Conservation (phyloP, 2,113 vertebrate genomes). For the Cariama cristata region DNA sequence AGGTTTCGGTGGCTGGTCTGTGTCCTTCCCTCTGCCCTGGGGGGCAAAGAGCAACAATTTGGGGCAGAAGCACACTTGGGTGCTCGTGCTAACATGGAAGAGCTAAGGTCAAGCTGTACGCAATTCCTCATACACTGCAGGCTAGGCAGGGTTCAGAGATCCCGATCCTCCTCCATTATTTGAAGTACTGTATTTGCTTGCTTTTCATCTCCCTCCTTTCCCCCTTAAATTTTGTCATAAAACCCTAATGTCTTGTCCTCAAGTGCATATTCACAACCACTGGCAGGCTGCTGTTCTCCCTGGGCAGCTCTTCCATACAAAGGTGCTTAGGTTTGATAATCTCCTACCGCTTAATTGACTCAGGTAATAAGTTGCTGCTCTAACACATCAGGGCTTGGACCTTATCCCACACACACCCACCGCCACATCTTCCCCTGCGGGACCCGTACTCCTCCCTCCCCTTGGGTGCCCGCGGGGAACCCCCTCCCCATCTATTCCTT, state of each 20-base stretch:
- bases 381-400: not conserved
- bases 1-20: not conserved
- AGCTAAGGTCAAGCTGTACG: not conserved
- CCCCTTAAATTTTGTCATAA: not conserved
- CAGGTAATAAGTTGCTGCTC: not conserved
- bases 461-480: rapidly evolving
- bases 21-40: not conserved
- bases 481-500: not conserved
- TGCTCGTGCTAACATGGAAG: not conserved
- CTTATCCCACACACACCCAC: rapidly evolving
- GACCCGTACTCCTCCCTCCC: not conserved
- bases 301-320: not conserved
- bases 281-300: not conserved
- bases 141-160: not conserved
- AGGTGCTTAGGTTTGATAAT: not conserved
- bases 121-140: rapidly evolving
- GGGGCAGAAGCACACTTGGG: not conserved
- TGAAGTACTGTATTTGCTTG: not conserved
- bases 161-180: not conserved
- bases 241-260: not conserved
- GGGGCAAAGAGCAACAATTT: not conserved
- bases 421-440: not conserved
- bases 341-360: not conserved
- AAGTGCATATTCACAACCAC: not conserved
- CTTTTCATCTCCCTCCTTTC: not conserved